A percentile compares a stretch with the other conserved stretches of the same genome.
Evolutionary conservation across 2,888 invertebrate genomes (phyloP).

Genomic region (Ormyrus labotus): DNA sequence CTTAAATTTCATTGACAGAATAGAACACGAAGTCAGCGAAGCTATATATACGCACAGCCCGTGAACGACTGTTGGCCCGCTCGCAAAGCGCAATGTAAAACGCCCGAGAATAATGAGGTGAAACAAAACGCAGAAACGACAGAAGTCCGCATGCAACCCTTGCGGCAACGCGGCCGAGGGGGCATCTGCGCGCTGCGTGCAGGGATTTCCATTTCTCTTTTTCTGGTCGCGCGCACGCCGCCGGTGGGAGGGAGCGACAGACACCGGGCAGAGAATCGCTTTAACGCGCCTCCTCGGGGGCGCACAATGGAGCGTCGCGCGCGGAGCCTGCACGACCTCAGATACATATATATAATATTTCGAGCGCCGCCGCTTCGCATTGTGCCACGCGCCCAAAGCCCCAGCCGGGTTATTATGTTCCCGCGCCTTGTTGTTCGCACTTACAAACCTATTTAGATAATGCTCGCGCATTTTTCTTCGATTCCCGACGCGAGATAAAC

Average conservation of each 20-base stretch:
- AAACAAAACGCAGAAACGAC: slow-evolving; percentile 58
- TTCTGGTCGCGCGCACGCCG: slow-evolving; percentile 9
- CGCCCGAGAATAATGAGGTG: slow-evolving; percentile 70
- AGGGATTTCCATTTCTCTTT: slow-evolving; percentile 54
- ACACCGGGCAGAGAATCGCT: slow-evolving; percentile 61
- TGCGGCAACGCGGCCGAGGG: slow-evolving; percentile 24
- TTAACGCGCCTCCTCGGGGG: slow-evolving; percentile 62
- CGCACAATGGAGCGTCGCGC: slow-evolving; percentile 17
- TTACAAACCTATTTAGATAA: slow-evolving; percentile 50
- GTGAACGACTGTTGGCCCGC: background rate
- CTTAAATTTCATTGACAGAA: background rate
- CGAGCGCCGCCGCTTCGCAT: slow-evolving; percentile 62
- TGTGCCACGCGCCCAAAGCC: slow-evolving; percentile 63
- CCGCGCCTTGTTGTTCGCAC: slow-evolving; percentile 45
- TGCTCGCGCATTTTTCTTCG: slow-evolving; percentile 46
- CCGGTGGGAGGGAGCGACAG: slow-evolving; percentile 42
- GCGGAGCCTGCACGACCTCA: slow-evolving; percentile 56
- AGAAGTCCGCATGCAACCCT: slow-evolving; percentile 42
- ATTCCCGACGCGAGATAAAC: slow-evolving; percentile 48
- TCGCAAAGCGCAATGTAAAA: slow-evolving; percentile 7
- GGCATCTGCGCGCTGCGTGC: slow-evolving; percentile 49
- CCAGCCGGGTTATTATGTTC: slow-evolving; percentile 54
- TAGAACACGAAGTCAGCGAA: background rate
- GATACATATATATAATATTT: slow-evolving; percentile 64
- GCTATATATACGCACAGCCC: background rate